A percentile compares a stretch with the other conserved stretches of the same genome.
phyloP scores from a whole-genome alignment of 1,140 invertebrate genomes.

The Zaprionus ghesquierei region DNA sequence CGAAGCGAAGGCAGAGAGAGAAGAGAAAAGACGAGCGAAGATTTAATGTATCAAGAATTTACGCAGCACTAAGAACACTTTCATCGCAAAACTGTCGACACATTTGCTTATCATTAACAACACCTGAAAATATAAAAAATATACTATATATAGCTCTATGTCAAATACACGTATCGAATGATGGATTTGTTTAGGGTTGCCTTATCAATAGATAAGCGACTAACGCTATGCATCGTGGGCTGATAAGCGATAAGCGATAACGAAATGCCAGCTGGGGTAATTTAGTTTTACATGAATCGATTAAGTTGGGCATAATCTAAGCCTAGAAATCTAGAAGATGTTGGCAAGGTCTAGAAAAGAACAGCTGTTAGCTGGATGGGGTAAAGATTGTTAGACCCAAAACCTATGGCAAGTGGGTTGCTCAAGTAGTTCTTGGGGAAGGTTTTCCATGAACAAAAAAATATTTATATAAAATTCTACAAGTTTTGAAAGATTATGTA shows the following conservation, averaged over 20 bases:
- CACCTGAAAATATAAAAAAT: constrained; percentile 14
- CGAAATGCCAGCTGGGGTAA: constrained; percentile 1
- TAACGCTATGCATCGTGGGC: not conserved
- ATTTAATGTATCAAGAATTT: constrained; percentile 36
- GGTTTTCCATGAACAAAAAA: not conserved
- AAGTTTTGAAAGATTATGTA: no score
- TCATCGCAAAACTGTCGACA: not conserved
- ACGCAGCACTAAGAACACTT: constrained; percentile 7
- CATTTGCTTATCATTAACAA: not conserved
- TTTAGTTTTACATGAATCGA: not conserved
- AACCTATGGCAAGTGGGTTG: not conserved
- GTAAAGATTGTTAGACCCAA: not conserved
- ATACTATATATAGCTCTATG: not conserved
- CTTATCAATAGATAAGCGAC: not conserved
- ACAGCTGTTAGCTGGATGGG: not conserved
- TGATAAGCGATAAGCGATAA: no score
- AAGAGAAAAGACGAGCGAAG: not conserved
- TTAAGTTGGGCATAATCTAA: not conserved
- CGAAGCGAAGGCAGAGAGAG: not conserved
- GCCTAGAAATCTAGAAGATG: not conserved
- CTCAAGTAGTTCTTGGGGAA: not conserved
- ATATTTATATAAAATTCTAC: no score
- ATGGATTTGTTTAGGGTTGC: constrained; percentile 3
- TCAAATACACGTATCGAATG: not conserved
- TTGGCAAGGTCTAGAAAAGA: not conserved